These are phyloP conservation scores for Phragmatobia fuliginosa DNA, from an alignment of 2,888 invertebrate species.

Conservation along the genomic window DNA sequence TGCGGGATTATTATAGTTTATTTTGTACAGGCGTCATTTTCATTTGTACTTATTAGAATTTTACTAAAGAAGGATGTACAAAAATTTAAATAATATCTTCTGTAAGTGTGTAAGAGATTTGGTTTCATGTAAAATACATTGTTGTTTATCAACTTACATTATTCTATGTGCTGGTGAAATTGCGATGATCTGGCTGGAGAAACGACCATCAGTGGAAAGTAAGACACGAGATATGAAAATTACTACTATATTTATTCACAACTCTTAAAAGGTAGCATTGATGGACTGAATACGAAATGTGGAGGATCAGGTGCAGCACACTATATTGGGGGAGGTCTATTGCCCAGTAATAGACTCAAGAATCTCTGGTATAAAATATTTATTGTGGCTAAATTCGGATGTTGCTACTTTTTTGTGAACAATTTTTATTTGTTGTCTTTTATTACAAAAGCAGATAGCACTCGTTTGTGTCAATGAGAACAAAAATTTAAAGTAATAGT, in stretches of 20 bases:
- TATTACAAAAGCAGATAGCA: neutral
- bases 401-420: neutral
- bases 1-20: conserved; percentile 20
- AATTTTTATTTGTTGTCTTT: neutral
- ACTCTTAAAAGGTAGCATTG: neutral
- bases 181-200: neutral
- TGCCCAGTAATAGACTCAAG: neutral
- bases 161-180: neutral
- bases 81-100: no score
- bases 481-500: neutral
- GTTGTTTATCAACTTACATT: neutral
- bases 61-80: neutral
- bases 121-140: neutral
- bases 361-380: neutral
- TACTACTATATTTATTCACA: neutral
- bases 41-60: conserved; percentile 5
- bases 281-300: neutral
- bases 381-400: neutral
- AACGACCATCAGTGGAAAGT: neutral
- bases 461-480: neutral
- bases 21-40: conserved; percentile 10
- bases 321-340: neutral
- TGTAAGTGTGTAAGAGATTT: neutral
- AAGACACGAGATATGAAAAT: neutral
- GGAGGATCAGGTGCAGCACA: neutral